Base-by-base conservation (phyloP, 2,888 invertebrate species). In the Atherix ibis region DNA sequence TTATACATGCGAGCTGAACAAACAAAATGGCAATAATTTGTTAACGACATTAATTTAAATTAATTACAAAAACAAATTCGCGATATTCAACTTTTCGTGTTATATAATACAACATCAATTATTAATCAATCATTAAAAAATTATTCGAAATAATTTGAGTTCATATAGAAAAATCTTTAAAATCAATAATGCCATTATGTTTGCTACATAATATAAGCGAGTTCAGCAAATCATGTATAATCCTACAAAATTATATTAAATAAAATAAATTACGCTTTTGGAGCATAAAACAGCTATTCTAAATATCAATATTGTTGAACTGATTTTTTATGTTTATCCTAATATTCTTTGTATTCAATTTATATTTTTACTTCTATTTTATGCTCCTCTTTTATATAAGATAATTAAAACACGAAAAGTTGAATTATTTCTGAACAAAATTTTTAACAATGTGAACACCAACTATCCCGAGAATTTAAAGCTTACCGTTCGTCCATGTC, bases 1-100 rank as follows among this genome's bases (percentile, higher is more conserved):
- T 62, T 56, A 62, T 58, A 56, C 61, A 62, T 56, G 59, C 53
- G 52, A 61, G 59, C 61, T 62, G 57, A 45, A 47, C 46, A 42
- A 41, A 44, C 46, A 45, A 45, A 46, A 38, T 36, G 40, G 43
- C 44, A 34, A 40, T 39, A 37, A 37, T 42, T n/a, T n/a, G 44
- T 33, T n/a, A 38, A 36, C 30, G 37, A 38, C 37, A 38, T 29
- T 35, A 36, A 16, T 36, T 32, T 36, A 36, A 40, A 37, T 40
- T 34, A 18, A 32, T 29, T 18, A 16, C 16, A n/a, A 14, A 30
- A 3, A 34, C 27, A n/a, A 28, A 27, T 36, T 52, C 52, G 52
- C 51, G 54, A 56, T 56, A 58, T 58, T 60, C 58, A 57, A 55
- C 53, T 53, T 53, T 51, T 53, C 57, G 55, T 60, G 56, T 50